phyloP scores from a whole-genome alignment of 2,113 vertebrate genomes.

The Odocoileus virginianus region DNA sequence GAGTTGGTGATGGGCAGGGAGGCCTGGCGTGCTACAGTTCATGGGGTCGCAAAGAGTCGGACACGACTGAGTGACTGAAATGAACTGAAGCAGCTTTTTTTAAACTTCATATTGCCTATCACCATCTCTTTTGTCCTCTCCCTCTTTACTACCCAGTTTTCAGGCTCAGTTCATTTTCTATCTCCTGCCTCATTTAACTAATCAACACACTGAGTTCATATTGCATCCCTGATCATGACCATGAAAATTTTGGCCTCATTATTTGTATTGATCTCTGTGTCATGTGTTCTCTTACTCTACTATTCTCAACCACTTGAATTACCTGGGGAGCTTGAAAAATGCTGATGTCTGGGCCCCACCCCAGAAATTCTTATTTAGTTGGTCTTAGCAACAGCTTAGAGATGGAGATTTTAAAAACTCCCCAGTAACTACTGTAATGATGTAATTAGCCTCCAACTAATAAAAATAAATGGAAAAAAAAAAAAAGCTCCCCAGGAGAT shows the following conservation, averaged over 20 bases:
- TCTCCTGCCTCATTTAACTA: neutral
- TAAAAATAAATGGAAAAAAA: too few relatives aligned
- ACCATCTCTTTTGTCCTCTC: neutral
- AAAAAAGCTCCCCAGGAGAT: neutral
- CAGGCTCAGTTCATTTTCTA: neutral
- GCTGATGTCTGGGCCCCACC: neutral
- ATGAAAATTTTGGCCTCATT: neutral
- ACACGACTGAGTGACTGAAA: neutral
- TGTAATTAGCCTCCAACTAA: too few relatives aligned
- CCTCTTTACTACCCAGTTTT: neutral
- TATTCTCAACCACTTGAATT: neutral
- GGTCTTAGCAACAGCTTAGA: neutral
- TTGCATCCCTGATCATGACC: neutral
- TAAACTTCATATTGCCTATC: neutral
- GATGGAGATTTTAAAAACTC: neutral
- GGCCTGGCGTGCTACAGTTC: neutral
- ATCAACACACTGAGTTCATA: neutral
- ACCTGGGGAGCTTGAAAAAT: neutral
- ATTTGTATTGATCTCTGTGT: neutral
- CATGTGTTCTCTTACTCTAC: neutral
- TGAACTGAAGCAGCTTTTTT: neutral
- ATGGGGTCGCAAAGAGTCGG: neutral
- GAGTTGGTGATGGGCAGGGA: neutral
- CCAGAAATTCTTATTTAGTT: neutral
- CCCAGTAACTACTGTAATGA: too few relatives aligned